Evolutionary conservation across 1,140 invertebrate species (phyloP), one percentile per base, ranked within the genome.

Genomic region (Tigriopus japonicus): DNA sequence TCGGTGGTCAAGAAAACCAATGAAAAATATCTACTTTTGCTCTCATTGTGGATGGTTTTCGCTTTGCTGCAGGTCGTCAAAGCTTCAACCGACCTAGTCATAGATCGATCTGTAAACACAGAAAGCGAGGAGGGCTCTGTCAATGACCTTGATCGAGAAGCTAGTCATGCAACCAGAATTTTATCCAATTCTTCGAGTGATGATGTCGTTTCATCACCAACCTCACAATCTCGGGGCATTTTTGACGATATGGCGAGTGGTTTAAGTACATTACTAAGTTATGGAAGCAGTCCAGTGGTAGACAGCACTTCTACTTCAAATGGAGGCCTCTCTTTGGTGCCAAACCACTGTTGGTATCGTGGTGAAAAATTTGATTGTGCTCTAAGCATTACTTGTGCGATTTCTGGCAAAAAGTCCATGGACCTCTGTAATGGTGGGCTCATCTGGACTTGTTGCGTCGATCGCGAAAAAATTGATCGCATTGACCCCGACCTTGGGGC

Each of bases 361-460:
- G 86, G 87, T n/a, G 78, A 83, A 9, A 81, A 84, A 67, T 91
- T 86, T 74, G 82, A 86, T 63, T 93, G 89, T 68, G 86, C 86
- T 0, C 75, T 92, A 52, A 88, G 86, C 69, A 84, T 93, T 64
- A 85, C 84, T 53, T 94, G 89, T 69, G 85, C 91, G 14, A 72
- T 93, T 51, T 82, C 83, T 13, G 88, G 88, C 7, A 84, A 85
- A 13, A 80, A 84, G 62, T 87, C 88, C 0, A 69, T 90, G 66
- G 88, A 94, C 73, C 76, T 91, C 0, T 94, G 89, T 71, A 88
- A 84, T n/a, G 88, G 88, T 51, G 89, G 88, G 24, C 80, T 90
- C 75, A 86, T 91, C 63, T 91, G 87, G 87, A 84, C 85, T 10
- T 94, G 89, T 70, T 94, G 89, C 68, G 84, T 94, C 0, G 85